phyloP scores from a whole-genome alignment of 2,113 vertebrate species.

The Axis porcinus region DNA sequence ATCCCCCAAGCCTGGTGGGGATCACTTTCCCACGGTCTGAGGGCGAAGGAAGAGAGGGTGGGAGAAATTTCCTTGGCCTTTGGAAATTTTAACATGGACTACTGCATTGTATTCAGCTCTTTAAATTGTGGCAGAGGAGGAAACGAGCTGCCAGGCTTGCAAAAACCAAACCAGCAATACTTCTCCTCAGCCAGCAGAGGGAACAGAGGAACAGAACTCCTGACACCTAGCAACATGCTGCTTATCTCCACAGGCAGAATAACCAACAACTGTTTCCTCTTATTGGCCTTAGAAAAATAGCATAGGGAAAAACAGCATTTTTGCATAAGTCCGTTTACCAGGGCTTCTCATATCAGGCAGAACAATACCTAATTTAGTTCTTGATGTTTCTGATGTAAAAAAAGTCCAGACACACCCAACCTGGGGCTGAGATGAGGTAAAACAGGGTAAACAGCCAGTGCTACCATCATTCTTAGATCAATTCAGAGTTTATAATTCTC shows the following conservation, averaged over 20 bases:
- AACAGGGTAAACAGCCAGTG: rapidly evolving
- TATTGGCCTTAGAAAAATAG: background rate
- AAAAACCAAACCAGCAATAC: background rate
- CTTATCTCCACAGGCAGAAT: background rate
- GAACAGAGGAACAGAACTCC: background rate
- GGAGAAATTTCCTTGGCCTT: background rate
- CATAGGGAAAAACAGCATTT: background rate
- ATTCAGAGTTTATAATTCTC: background rate
- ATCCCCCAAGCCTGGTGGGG: background rate
- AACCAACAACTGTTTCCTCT: background rate
- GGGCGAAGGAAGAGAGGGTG: background rate
- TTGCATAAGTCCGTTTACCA: background rate
- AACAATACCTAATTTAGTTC: background rate
- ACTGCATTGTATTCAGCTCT: background rate
- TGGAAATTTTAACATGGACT: background rate
- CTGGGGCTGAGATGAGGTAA: background rate
- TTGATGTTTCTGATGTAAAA: background rate
- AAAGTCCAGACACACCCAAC: background rate
- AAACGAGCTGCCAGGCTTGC: background rate
- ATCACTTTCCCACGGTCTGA: background rate
- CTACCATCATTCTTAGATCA: background rate
- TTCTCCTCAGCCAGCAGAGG: slow-evolving; percentile 34
- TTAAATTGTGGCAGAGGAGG: background rate
- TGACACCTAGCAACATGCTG: rapidly evolving
- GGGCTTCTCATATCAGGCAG: background rate